Conservation (phyloP, 2,113 vertebrate species). For the Aix galericulata region DNA sequence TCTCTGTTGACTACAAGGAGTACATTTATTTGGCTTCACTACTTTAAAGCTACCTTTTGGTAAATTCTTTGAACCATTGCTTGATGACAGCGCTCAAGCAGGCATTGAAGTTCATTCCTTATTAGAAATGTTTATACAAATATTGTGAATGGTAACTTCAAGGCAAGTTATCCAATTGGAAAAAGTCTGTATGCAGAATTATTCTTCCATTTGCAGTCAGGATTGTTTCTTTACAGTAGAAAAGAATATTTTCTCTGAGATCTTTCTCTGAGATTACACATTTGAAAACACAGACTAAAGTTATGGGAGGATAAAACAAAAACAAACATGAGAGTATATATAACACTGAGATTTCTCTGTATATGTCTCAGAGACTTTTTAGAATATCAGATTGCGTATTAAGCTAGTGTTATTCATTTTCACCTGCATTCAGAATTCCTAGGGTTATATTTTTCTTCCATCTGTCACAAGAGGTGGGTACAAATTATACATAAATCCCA, state of each 20-base stretch:
- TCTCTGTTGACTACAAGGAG: background rate
- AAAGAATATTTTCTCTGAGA: background rate
- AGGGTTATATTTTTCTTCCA: background rate
- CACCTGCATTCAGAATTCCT: background rate
- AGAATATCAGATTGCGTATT: background rate
- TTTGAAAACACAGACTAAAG: background rate
- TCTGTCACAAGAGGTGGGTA: background rate
- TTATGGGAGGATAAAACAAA: background rate
- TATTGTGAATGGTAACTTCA: background rate
- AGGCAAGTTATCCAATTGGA: background rate
- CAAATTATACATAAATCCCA: background rate
- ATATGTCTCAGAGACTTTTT: background rate
- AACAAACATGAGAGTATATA: background rate
- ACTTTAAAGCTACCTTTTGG: background rate
- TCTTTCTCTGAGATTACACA: background rate
- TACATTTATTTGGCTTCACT: background rate
- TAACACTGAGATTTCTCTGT: background rate
- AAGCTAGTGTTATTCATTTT: background rate
- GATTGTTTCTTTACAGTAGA: background rate
- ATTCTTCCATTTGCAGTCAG: background rate
- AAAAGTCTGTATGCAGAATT: background rate
- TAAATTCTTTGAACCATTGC: background rate
- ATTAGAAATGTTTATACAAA: background rate
- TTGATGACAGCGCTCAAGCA: background rate
- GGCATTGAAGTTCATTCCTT: background rate